Evolutionary conservation across 2,888 invertebrate species (phyloP), one percentile per base, ranked within the genome.

Genomic region (Hipparchia semele): DNA sequence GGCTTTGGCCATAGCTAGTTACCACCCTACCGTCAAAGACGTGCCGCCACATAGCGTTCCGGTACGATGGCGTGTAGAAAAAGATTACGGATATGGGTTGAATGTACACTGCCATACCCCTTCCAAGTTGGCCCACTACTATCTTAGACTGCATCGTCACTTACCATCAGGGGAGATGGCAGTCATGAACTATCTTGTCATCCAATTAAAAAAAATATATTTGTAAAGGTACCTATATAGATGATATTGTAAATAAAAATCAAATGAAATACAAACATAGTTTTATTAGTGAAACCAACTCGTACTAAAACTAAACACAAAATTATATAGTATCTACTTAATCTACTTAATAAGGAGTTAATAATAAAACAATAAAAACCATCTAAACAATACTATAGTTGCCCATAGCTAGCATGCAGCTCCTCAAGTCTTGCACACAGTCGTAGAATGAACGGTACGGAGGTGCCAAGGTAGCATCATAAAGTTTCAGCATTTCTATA

Each of bases 401-500:
- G 66, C 97, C 97, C 77, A 95, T 89, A 71, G 96, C 92, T 4
- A 97, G 89, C 88, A 96, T 95, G 79, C 96, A 96, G 68, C 96
- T 94, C 78, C 96, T 94, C 12, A 96, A 89, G 68, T 96, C 95
- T 85, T 97, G 96, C 74, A 96, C 96, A 82, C 96, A 97, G 67
- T 96, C 92, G 80, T 96, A 96, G 85, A 96, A 97, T 78, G 97
- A 97, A 75, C 94, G 94, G 80, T 96, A 96, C 0, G 97, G 97
- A 7, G 97, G 96, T 2, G 95, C 95, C 61, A 97, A 87, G 2
- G 95, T 96, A 61, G 95, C 94, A 74, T 96, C 96, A 82, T 97
- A 95, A 10, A 96, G 90, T 76, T 95, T 95, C 60, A 97, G 86
- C 23, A 96, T 95, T 82, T 96, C 95, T 58, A 95, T 88, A 75